Evolutionary conservation across 2,113 vertebrate genomes (phyloP).

Genomic region (Scomber colias): DNA sequence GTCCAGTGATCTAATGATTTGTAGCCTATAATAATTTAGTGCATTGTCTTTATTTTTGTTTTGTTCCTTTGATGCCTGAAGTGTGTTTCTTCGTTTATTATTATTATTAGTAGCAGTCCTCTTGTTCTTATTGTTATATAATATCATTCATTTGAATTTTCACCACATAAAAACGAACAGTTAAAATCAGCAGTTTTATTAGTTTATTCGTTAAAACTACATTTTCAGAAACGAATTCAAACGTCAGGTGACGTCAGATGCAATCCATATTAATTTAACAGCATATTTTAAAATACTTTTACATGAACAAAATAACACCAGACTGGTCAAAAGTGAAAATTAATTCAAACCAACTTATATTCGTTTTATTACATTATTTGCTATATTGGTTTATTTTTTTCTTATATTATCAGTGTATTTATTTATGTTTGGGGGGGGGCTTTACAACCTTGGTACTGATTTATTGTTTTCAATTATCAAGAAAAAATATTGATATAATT

Average conservation of each 20-base stretch:
- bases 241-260: not conserved
- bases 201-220: conserved; percentile 17
- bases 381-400: not conserved
- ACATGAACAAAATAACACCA: not conserved
- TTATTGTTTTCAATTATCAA: conserved; percentile 12
- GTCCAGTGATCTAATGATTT: conserved; percentile 5
- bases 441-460: not conserved
- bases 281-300: conserved; percentile 11
- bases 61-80: not conserved
- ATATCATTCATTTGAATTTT: not conserved
- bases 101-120: not conserved
- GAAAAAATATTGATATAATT: conserved; percentile 13
- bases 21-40: conserved; percentile 30
- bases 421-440: not conserved
- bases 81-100: not conserved
- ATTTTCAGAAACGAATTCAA: conserved; percentile 53
- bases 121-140: not conserved
- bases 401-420: not conserved
- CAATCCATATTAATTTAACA: not conserved
- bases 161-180: not conserved
- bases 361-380: not conserved
- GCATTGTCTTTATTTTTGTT: conserved; percentile 32
- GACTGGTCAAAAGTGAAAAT: not conserved
- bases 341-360: not conserved
- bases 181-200: not conserved